Evolutionary conservation across 2,113 vertebrate genomes (phyloP).

Genomic region (Proterorhinus semilunaris): DNA sequence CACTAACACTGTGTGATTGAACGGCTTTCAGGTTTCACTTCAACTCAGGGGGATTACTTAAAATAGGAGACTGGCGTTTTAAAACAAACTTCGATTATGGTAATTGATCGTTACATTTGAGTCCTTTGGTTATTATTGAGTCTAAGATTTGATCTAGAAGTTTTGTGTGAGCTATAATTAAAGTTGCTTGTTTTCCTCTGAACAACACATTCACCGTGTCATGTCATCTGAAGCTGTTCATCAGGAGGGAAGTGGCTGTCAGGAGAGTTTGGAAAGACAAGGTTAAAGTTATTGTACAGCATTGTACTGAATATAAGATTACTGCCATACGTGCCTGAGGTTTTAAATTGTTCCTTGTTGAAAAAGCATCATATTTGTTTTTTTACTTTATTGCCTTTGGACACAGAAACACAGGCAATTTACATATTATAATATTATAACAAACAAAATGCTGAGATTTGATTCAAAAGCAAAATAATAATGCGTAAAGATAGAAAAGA

Average conservation of each 20-base stretch:
- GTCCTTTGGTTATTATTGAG: background rate
- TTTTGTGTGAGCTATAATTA: slow-evolving; percentile 51
- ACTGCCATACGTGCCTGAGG: too few relatives aligned
- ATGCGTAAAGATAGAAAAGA: too few relatives aligned
- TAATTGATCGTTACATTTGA: slow-evolving; percentile 18
- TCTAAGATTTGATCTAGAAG: background rate
- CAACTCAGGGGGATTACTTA: background rate
- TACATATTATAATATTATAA: too few relatives aligned
- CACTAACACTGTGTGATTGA: background rate
- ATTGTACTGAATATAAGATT: too few relatives aligned
- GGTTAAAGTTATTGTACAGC: too few relatives aligned
- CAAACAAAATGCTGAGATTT: too few relatives aligned
- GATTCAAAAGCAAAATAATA: too few relatives aligned
- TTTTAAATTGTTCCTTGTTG: too few relatives aligned
- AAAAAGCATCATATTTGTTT: background rate
- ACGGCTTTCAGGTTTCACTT: slow-evolving; percentile 4
- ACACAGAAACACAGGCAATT: too few relatives aligned
- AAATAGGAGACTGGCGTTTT: background rate
- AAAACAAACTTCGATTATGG: slow-evolving; percentile 13
- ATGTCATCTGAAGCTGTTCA: slow-evolving; percentile 4
- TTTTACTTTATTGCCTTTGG: background rate
- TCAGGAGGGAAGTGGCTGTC: slow-evolving; percentile 11
- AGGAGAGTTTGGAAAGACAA: background rate
- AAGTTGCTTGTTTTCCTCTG: slow-evolving; percentile 11
- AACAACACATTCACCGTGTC: slow-evolving; percentile 17